Evolutionary conservation across 2,797 vertebrate genomes (phyloP).

Genomic region (Phoxinus dragarum): DNA sequence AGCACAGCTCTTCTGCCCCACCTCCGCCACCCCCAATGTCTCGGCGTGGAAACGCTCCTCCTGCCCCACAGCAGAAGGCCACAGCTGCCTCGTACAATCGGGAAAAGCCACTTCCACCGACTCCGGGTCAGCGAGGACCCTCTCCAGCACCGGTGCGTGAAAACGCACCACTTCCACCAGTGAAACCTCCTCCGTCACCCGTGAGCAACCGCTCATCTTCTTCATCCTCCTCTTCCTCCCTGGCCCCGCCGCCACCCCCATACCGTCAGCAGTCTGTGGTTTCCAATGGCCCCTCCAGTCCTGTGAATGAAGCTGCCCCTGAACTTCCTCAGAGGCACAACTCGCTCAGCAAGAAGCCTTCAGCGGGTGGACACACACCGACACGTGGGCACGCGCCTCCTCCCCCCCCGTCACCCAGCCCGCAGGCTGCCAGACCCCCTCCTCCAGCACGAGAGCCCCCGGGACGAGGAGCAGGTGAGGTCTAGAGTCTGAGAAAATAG

Average conservation of each 20-base stretch:
- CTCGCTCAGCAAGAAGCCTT: slow-evolving; percentile 88
- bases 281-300: slow-evolving; percentile 83
- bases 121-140: slow-evolving; percentile 82
- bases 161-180: slow-evolving; percentile 68
- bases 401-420: slow-evolving; percentile 83
- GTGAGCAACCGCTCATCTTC: slow-evolving; percentile 66
- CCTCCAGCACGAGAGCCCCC: slow-evolving; percentile 85
- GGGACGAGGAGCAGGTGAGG: slow-evolving; percentile 86
- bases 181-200: slow-evolving; percentile 87
- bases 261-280: slow-evolving; percentile 83
- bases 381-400: slow-evolving; percentile 80
- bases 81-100: slow-evolving; percentile 80
- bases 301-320: slow-evolving; percentile 77
- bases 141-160: slow-evolving; percentile 61
- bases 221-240: slow-evolving; percentile 70
- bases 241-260: slow-evolving; percentile 84
- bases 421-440: slow-evolving; percentile 81
- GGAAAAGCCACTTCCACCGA: slow-evolving; percentile 86
- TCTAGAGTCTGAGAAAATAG: neutral
- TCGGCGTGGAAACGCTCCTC: slow-evolving; percentile 82
- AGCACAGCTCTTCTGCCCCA: slow-evolving; percentile 72
- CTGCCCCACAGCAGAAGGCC: slow-evolving; percentile 68
- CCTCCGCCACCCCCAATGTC: slow-evolving; percentile 70
- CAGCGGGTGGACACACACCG: slow-evolving; percentile 76
- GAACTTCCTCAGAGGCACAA: slow-evolving; percentile 92